Conservation (phyloP, 35 echinoderm and acorn worm genomes). For the Anneissia japonica region DNA sequence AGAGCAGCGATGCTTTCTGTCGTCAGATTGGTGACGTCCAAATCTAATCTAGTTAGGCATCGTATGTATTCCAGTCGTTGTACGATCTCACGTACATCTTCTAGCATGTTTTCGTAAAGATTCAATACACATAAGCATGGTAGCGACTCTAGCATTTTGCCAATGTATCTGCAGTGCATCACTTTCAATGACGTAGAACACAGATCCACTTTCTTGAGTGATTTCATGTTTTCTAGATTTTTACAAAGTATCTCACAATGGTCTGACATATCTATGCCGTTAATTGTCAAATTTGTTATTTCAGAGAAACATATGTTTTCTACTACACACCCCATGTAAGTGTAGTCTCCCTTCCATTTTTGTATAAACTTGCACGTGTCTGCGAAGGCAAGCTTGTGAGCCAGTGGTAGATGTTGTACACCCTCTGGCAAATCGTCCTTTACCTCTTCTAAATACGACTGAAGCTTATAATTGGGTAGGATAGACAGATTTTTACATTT, state of each 20-base stretch:
- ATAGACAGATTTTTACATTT: not conserved
- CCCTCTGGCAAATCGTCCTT: not conserved
- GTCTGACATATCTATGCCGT: not conserved
- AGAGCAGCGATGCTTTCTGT: not conserved
- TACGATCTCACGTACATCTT: not conserved
- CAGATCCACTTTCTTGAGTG: not conserved
- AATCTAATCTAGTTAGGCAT: not conserved
- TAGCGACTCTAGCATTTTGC: not conserved
- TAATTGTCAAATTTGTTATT: not conserved
- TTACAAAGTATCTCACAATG: not conserved
- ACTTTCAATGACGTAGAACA: not conserved
- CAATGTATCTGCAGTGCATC: not conserved
- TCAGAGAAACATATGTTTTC: not conserved
- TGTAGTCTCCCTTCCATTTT: not conserved
- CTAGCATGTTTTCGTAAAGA: not conserved
- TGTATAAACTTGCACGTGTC: not conserved
- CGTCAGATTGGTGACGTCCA: not conserved
- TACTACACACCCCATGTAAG: not conserved
- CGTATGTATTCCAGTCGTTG: not conserved
- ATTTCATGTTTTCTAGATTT: not conserved
- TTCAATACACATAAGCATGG: not conserved
- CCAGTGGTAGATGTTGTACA: not conserved
- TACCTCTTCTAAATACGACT: not conserved
- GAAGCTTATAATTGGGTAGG: not conserved
- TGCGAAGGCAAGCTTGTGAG: not conserved